Evolutionary conservation across 2,113 vertebrate species (phyloP).

Genomic region (Danionella cerebrum): DNA sequence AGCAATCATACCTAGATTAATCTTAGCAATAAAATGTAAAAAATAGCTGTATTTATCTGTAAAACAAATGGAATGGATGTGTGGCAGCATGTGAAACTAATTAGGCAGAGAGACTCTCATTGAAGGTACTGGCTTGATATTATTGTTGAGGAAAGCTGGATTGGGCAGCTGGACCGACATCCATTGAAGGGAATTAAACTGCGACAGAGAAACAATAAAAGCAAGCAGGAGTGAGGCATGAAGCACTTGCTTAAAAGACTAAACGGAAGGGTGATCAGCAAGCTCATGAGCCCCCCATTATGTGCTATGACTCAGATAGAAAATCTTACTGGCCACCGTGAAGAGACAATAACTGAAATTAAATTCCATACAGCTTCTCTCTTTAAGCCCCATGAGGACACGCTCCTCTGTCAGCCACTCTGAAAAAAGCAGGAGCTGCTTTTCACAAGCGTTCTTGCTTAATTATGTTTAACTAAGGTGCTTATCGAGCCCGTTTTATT

Average conservation of each 20-base stretch:
- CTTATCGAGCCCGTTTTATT: constrained; percentile 5
- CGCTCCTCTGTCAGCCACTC: neutral
- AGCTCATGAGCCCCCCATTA: constrained; percentile 28
- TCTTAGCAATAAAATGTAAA: constrained; percentile 6
- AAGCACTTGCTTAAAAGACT: constrained; percentile 32
- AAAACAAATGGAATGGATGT: neutral
- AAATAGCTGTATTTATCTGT: neutral
- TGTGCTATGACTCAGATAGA: constrained; percentile 15
- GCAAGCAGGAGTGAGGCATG: constrained; percentile 1
- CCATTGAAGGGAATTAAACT: constrained; percentile 31
- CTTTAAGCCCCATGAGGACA: constrained; percentile 18
- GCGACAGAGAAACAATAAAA: constrained; percentile 34
- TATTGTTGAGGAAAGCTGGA: constrained; percentile 22
- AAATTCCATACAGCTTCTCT: constrained; percentile 32
- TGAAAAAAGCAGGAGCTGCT: neutral
- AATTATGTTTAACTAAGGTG: constrained; percentile 23
- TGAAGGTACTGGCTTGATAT: constrained; percentile 34
- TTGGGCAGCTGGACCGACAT: constrained; percentile 8
- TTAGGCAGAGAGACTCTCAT: constrained; percentile 29
- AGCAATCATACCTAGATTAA: constrained; percentile 29
- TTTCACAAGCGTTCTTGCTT: neutral
- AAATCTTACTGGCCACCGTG: constrained; percentile 12
- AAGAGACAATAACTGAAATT: constrained; percentile 35
- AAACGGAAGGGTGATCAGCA: constrained; percentile 30
- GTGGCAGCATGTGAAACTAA: constrained; percentile 29